Evolutionary conservation across 2,888 invertebrate genomes (phyloP), one percentile per base, ranked within the genome.

Genomic region (Dicyrtomina minuta): DNA sequence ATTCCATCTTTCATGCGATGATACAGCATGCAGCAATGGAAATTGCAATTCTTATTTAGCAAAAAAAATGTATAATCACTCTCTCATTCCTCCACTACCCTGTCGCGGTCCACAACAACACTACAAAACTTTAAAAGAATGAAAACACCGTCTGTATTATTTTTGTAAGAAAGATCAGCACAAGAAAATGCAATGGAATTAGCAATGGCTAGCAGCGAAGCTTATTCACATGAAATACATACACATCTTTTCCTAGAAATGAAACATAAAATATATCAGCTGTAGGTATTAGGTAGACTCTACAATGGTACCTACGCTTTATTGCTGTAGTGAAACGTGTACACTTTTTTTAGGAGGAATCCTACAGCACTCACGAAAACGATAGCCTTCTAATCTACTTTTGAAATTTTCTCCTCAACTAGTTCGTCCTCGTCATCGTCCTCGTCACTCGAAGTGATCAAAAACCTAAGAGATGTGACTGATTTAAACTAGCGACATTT

Each of bases 361-460:
- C 55, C 26, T 58, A 39, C 33, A 58, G 17, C 15, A 43, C 33
- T 17, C 39, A 61, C 44, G 24, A 46, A 49, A 64, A 27, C 51
- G 64, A 64, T 53, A 64, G 64, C 64, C 64, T 49, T 56, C 56
- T 64, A 51, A 64, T 64, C 64, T 64, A 64, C 51, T 64, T 64
- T 64, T 27, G 26, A 60, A 64, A 62, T 49, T 64, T 51, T 51
- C 51, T 43, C 46, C 24, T 46, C n/a, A 61, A 46, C 33, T 8
- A 33, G 33, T 33, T 33, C 8, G 33, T 55, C 55, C 27, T 27
- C 33, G 46, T 46, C 15, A 8, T 53, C n/a, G 53, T 53, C 15
- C 24, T 26, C 20, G n/a, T 33, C 33, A 33, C 8, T 5, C 8
- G 4, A 33, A 33, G 33, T 33, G 51, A 17, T 55, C 27, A 51